phyloP scores from a whole-genome alignment of 1,140 invertebrate species.

The Octopus bimaculoides region DNA sequence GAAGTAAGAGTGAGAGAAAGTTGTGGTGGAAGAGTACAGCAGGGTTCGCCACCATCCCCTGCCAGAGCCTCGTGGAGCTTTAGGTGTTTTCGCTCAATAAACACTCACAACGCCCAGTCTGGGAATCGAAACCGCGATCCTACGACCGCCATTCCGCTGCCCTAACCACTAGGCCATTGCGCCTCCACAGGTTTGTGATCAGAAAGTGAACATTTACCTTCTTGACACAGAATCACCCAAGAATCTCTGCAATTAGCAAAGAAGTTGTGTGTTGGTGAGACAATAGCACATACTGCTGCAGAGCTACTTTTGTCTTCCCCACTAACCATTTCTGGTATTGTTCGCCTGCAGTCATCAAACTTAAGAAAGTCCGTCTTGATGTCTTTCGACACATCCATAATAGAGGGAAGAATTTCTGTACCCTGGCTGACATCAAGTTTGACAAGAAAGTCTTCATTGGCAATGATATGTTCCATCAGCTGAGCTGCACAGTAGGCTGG shows the following conservation, averaged over 20 bases:
- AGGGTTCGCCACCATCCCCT: no score
- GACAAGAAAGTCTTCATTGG: constrained; percentile 51
- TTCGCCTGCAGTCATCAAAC: constrained; percentile 79
- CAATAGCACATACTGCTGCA: constrained; percentile 92
- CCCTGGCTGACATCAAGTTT: constrained; percentile 53
- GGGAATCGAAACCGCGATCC: no score
- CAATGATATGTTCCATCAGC: constrained; percentile 61
- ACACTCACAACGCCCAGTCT: no score
- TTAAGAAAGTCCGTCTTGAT: constrained; percentile 89
- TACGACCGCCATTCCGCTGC: no score
- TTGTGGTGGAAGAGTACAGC: no score
- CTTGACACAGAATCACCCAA: constrained; percentile 82
- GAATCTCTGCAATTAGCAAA: constrained; percentile 92
- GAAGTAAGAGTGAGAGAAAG: no score
- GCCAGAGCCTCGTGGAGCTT: no score
- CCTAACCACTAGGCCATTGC: no score
- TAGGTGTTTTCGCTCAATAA: no score
- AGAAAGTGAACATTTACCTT: constrained; percentile 78
- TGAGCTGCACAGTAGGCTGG: constrained; percentile 92
- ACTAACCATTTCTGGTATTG: constrained; percentile 78
- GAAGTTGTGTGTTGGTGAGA: constrained; percentile 75
- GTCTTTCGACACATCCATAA: constrained; percentile 74
- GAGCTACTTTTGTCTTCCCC: constrained; percentile 93
- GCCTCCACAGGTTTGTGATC: no score
- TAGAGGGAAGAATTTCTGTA: constrained; percentile 45